Conservation (phyloP, 1,140 invertebrate species). For the Penaeus chinensis region DNA sequence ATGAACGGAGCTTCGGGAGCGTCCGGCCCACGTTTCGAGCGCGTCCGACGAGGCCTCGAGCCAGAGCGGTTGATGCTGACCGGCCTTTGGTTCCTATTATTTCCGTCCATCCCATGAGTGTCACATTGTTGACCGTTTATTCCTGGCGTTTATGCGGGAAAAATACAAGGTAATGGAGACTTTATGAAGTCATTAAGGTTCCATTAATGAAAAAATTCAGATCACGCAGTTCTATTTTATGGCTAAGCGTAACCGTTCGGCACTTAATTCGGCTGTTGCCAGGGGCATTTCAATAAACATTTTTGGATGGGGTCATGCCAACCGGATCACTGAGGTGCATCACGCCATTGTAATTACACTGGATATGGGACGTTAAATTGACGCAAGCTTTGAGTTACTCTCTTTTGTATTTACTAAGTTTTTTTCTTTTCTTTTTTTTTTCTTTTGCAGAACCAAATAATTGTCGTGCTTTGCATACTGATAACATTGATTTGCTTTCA, state of each 20-base stretch:
- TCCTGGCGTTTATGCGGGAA: conserved; percentile 28
- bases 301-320: conserved; percentile 28
- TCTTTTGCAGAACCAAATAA: not conserved
- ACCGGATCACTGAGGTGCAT: conserved; percentile 29
- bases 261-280: conserved; percentile 30
- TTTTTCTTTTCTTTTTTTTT: not conserved
- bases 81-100: too few species aligned
- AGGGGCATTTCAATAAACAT: conserved; percentile 19
- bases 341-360: conserved; percentile 41
- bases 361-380: conserved; percentile 43
- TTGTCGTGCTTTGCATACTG: too few species aligned
- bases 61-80: too few species aligned
- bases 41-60: too few species aligned
- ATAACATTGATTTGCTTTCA: too few species aligned
- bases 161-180: conserved; percentile 53
- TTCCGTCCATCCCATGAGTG: not conserved
- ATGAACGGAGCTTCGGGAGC: too few species aligned
- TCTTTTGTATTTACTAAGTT: not conserved
- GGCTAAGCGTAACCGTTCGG: conserved; percentile 21
- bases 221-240: conserved; percentile 47
- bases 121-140: conserved; percentile 7
- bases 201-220: conserved; percentile 57
- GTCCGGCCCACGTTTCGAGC: too few species aligned
- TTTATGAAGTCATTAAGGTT: conserved; percentile 52
- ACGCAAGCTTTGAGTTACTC: conserved; percentile 18